Conservation (phyloP, 2,113 vertebrate genomes). For the Apus apus region DNA sequence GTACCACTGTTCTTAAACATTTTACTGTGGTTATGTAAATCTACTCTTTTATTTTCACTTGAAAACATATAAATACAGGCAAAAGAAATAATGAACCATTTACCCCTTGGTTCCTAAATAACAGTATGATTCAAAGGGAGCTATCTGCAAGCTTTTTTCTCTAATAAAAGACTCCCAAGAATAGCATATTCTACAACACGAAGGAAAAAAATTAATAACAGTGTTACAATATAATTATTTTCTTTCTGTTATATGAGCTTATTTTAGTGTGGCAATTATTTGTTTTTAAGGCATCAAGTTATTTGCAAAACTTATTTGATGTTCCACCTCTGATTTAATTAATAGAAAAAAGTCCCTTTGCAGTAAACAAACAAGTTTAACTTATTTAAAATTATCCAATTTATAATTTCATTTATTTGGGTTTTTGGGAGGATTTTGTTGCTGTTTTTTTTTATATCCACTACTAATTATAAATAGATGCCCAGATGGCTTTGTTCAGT, state of each 20-base stretch:
- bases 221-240: conserved; percentile 1
- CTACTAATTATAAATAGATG: not conserved
- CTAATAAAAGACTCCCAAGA: conserved; percentile 19
- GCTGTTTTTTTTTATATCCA: not conserved
- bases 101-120: not conserved
- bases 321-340: conserved; percentile 33
- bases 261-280: conserved; percentile 55
- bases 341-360: conserved; percentile 34
- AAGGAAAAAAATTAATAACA: conserved; percentile 43
- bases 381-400: conserved; percentile 29
- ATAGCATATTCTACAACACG: not conserved
- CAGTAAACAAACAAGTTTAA: conserved; percentile 38
- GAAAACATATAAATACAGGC: conserved; percentile 23
- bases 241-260: not conserved
- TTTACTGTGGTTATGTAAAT: conserved; percentile 35
- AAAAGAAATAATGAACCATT: conserved; percentile 20
- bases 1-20: not conserved
- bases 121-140: conserved; percentile 19
- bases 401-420: not conserved
- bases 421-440: too few relatives aligned
- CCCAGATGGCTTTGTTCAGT: not conserved
- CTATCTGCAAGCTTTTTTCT: not conserved
- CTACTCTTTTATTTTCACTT: conserved; percentile 34
- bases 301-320: conserved; percentile 49
- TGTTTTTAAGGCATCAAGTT: conserved; percentile 55